Base-by-base conservation (phyloP, 1,140 invertebrate genomes). In the Whitmania pigra region DNA sequence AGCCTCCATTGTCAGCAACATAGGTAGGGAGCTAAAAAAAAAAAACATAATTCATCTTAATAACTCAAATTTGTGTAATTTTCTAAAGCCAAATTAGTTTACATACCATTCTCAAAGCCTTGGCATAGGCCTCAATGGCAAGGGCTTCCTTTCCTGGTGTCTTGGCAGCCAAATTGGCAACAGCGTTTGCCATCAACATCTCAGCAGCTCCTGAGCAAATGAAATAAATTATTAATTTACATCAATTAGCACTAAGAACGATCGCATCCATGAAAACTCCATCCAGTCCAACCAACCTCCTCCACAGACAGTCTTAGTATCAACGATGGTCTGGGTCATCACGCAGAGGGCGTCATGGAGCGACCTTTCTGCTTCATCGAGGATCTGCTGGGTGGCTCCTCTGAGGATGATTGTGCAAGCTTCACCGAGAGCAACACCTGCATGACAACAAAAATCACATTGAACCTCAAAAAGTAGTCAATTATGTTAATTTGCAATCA, bases 321-420 rank as follows among this genome's bases (percentile, higher is more conserved):
- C 94, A 75, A 90, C 90, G 0, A 99, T 93, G 27, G 96, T 98
- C 66, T 94, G 91, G 0, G 92, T 87, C 27, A 99, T 85, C 0
- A 99, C 97, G 82, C 97, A 99, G 0, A 99, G 85, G 3, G 96
- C 97, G 81, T 99, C 97, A 79, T 99, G 97, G 7, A 99, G 82
- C 0, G 96, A 98, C 60, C 97, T 87, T 77, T 99, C 95, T 2
- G 97, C 96, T 83, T 99, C 97, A 78, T 98, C 96, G 17, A 99
- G 86, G 78, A 99, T 98, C 84, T 99, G 97, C 80, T 97, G 90
- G 5, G 97, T 99, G n/a, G 97, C 94, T 71, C 96, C 97, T 73
- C 97, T 88, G 71, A 99, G 89, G 0, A 99, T 89, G 75, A 99
- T 88, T 0, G 94, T 95, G 81, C 97, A 99, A 11, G 97, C 97